A percentile compares a stretch with the other conserved stretches of the same genome.
These are phyloP conservation scores for Plebejus anna DNA, from an alignment of 2,888 invertebrate species.

Conservation along the genomic window DNA sequence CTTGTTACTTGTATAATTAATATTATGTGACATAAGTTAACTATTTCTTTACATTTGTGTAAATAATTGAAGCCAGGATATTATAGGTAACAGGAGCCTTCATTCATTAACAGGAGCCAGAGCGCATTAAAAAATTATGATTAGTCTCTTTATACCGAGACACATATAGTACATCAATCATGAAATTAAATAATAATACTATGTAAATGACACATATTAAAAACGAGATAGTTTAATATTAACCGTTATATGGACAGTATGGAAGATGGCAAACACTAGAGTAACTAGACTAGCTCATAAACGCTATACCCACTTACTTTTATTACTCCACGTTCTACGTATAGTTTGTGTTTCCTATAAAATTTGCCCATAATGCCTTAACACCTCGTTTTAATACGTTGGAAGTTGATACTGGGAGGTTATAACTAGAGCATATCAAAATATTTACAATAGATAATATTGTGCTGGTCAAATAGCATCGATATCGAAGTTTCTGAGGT, in stretches of 20 bases:
- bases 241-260: slow-evolving; percentile 46
- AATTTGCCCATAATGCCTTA: slow-evolving; percentile 46
- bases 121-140: too few relatives aligned
- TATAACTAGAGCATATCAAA: background rate
- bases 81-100: too few relatives aligned
- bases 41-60: too few relatives aligned
- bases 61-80: too few relatives aligned
- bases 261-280: slow-evolving; percentile 63
- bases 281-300: slow-evolving; percentile 58
- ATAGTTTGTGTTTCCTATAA: slow-evolving; percentile 48
- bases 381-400: background rate
- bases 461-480: too few relatives aligned
- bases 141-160: too few relatives aligned
- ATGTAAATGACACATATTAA: slow-evolving; percentile 40
- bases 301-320: slow-evolving; percentile 66
- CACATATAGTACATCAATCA: background rate
- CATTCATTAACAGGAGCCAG: too few relatives aligned
- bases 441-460: background rate
- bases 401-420: background rate
- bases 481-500: background rate
- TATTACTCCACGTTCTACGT: slow-evolving; percentile 48
- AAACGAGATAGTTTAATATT: slow-evolving; percentile 56
- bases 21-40: too few relatives aligned
- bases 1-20: too few relatives aligned
- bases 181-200: slow-evolving; percentile 43